Evolutionary conservation across 1,140 invertebrate genomes (phyloP).

Genomic region (Tribolium madens): DNA sequence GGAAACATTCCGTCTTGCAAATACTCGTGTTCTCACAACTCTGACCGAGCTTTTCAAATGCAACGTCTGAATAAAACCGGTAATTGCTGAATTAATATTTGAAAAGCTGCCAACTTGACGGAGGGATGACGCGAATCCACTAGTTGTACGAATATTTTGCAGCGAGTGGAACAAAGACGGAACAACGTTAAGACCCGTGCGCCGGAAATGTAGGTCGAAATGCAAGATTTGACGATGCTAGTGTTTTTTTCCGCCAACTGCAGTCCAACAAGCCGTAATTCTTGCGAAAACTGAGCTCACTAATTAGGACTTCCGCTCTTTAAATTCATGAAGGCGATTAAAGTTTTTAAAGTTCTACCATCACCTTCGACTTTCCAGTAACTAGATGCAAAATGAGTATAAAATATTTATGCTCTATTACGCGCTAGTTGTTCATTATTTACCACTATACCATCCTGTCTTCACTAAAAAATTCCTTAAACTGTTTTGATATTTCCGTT

Average conservation of each 20-base stretch:
- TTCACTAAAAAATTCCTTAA: too few species aligned
- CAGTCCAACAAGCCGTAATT: not conserved
- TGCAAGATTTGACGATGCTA: conserved; percentile 15
- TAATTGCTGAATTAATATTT: conserved; percentile 39
- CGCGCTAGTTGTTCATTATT: not conserved
- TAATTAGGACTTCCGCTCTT: not conserved
- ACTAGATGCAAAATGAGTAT: not conserved
- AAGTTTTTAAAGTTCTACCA: not conserved
- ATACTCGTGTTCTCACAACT: not conserved
- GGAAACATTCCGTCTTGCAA: conserved; percentile 17
- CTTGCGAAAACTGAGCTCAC: not conserved
- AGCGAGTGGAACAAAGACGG: not conserved
- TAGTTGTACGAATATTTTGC: not conserved
- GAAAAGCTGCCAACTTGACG: conserved; percentile 25
- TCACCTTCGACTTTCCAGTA: not conserved
- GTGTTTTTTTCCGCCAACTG: not conserved
- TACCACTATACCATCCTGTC: too few species aligned
- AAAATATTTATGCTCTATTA: conserved; percentile 4
- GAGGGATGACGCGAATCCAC: not conserved
- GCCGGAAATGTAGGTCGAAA: not conserved
- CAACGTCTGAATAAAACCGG: conserved; percentile 28
- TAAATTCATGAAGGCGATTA: not conserved
- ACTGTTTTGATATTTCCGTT: too few species aligned
- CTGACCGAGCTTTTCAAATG: conserved; percentile 31
- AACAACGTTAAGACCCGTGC: not conserved